phyloP scores from a whole-genome alignment of 2,797 vertebrate genomes.

The Typhlichthys subterraneus region DNA sequence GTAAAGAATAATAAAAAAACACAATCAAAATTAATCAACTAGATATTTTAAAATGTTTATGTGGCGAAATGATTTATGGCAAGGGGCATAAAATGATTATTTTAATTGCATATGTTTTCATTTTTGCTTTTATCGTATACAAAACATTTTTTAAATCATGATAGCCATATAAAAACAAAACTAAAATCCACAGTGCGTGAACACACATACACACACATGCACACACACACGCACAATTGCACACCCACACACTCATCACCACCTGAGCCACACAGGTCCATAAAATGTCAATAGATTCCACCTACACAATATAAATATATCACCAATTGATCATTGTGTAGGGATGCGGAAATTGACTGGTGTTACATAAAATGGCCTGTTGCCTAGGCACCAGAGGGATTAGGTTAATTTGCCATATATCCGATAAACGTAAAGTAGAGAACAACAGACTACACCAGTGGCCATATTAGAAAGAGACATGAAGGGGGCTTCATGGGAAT shows the following conservation, averaged over 20 bases:
- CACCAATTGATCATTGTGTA: slow-evolving; percentile 27
- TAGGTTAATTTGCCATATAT: slow-evolving; percentile 48
- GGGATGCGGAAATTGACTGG: slow-evolving; percentile 11
- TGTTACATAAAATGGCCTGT: slow-evolving; percentile 31
- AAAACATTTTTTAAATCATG: too few species aligned
- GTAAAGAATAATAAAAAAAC: too few species aligned
- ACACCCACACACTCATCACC: not conserved
- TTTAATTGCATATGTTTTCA: too few species aligned
- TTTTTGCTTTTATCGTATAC: too few species aligned
- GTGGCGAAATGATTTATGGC: too few species aligned
- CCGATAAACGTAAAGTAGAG: slow-evolving; percentile 44
- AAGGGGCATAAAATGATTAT: too few species aligned
- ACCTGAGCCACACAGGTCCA: not conserved
- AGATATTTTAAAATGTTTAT: too few species aligned
- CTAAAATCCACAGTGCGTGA: too few species aligned
- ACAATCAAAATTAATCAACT: too few species aligned
- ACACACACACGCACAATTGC: too few species aligned
- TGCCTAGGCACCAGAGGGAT: slow-evolving; percentile 43
- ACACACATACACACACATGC: too few species aligned
- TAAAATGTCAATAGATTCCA: not conserved
- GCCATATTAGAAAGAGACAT: slow-evolving; percentile 16
- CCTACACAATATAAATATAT: not conserved
- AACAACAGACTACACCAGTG: slow-evolving; percentile 44
- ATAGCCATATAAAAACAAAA: too few species aligned
- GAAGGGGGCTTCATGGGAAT: not conserved